Percentiles rank a stretch among this genome's conserved stretches.
phyloP scores from a whole-genome alignment of 2,113 vertebrate species.

The Prunella fulvescens region DNA sequence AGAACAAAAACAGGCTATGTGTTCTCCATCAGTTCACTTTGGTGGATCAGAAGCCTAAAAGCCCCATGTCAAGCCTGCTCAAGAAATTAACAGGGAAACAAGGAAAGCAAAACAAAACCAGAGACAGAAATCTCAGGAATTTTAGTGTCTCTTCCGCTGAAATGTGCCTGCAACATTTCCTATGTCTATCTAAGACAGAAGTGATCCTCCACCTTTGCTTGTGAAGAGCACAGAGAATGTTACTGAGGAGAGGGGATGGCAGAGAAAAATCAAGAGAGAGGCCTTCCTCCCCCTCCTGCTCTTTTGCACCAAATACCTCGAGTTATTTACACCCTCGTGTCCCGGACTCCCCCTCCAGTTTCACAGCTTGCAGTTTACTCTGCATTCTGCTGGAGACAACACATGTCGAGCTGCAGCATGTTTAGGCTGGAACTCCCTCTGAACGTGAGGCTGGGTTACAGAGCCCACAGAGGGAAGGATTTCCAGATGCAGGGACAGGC shows the following conservation, averaged over 20 bases:
- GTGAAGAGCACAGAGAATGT: not conserved
- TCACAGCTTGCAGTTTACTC: constrained; percentile 43
- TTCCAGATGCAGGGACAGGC: not conserved
- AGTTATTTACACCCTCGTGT: constrained; percentile 18
- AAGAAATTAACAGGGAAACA: not conserved
- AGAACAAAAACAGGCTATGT: not conserved
- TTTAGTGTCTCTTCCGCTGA: not conserved
- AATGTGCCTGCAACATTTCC: not conserved
- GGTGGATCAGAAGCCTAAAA: not conserved
- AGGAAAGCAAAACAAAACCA: not conserved
- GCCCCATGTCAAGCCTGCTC: not conserved
- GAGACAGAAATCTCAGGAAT: not conserved
- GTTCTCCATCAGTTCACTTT: not conserved
- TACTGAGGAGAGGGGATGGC: not conserved
- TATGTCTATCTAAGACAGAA: not conserved
- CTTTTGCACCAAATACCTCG: not conserved
- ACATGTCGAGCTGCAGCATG: not conserved
- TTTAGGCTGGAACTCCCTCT: constrained; percentile 19
- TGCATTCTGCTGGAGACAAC: not conserved
- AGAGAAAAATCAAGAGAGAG: not conserved
- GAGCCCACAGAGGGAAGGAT: not conserved
- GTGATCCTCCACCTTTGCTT: not conserved
- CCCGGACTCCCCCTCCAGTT: constrained; percentile 24
- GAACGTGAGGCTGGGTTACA: not conserved
- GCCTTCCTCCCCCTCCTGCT: constrained; percentile 11